phyloP scores from a whole-genome alignment of 92 coral and sea anemone species.

The Epizoanthus ramosus region DNA sequence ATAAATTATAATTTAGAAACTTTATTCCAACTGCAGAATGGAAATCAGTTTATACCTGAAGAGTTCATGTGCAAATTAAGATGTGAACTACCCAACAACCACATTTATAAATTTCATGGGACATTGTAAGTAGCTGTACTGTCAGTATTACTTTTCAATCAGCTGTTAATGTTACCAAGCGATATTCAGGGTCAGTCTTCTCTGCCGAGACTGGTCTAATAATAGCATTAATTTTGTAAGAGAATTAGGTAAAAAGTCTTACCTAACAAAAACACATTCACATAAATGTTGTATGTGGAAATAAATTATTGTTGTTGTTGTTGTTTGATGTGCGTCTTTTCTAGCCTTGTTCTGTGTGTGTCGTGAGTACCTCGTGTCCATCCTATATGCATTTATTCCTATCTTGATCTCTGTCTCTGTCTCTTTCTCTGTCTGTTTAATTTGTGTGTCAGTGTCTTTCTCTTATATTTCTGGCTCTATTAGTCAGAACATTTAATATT shows the following conservation, averaged over 20 bases:
- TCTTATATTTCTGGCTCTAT: too few relatives aligned
- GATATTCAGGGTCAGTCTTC: background rate
- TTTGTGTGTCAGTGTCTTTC: too few relatives aligned
- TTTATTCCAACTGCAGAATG: conserved; percentile 42
- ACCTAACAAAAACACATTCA: too few relatives aligned
- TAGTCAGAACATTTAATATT: too few relatives aligned
- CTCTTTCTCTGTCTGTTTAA: too few relatives aligned
- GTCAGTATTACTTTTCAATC: too few relatives aligned
- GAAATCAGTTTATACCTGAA: conserved; percentile 59
- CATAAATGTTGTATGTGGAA: background rate
- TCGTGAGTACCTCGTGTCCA: background rate
- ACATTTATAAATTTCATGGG: conserved; percentile 94
- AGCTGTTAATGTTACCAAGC: too few relatives aligned
- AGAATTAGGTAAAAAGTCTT: background rate
- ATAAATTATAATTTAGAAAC: background rate
- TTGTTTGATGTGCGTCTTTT: too few relatives aligned
- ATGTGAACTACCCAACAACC: conserved; percentile 93
- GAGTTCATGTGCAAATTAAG: conserved; percentile 64
- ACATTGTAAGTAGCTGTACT: conserved; percentile 72
- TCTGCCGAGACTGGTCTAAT: background rate
- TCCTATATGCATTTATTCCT: too few relatives aligned
- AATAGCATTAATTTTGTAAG: background rate
- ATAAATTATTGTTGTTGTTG: too few relatives aligned
- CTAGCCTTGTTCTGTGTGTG: background rate
- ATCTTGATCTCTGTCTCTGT: too few relatives aligned